Evolutionary conservation across 2,888 invertebrate species (phyloP).

Genomic region (Camponotus fellah): DNA sequence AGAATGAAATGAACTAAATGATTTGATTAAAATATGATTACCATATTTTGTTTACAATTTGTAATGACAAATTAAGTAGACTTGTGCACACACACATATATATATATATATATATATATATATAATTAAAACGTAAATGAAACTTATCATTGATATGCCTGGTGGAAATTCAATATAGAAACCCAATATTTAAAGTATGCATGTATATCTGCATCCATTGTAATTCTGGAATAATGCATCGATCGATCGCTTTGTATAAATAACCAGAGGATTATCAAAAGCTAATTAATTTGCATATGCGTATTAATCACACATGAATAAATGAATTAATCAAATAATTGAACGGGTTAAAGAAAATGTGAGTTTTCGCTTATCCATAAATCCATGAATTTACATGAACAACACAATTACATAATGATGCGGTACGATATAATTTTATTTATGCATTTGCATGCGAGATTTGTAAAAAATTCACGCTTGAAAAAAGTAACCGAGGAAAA

Average conservation of each 20-base stretch:
- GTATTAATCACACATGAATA: slow-evolving; percentile 65
- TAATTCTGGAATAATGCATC: slow-evolving; percentile 49
- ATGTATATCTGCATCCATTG: slow-evolving; percentile 11
- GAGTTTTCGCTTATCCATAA: slow-evolving; percentile 44
- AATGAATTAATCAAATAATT: slow-evolving; percentile 47
- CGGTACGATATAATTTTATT: slow-evolving; percentile 6
- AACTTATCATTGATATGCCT: not conserved
- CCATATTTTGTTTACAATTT: slow-evolving; percentile 11
- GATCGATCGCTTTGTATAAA: slow-evolving; percentile 63
- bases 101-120: not conserved
- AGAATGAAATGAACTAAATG: not conserved
- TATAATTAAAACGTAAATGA: slow-evolving; percentile 9
- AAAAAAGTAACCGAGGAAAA: slow-evolving; percentile 9
- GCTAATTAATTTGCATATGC: slow-evolving; percentile 71
- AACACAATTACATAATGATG: slow-evolving; percentile 41
- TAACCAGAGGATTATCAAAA: slow-evolving; percentile 68
- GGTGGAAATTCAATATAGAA: slow-evolving; percentile 33
- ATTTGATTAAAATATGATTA: not conserved
- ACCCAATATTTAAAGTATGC: slow-evolving; percentile 29
- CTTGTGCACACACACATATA: not conserved
- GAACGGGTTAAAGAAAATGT: slow-evolving; percentile 35
- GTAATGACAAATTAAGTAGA: not conserved
- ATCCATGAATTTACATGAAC: slow-evolving; percentile 34
- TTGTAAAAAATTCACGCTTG: not conserved
- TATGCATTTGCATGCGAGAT: not conserved